These are phyloP conservation scores for Rotaria socialis DNA, from an alignment of 2,888 invertebrate genomes.

Conservation along the genomic window DNA sequence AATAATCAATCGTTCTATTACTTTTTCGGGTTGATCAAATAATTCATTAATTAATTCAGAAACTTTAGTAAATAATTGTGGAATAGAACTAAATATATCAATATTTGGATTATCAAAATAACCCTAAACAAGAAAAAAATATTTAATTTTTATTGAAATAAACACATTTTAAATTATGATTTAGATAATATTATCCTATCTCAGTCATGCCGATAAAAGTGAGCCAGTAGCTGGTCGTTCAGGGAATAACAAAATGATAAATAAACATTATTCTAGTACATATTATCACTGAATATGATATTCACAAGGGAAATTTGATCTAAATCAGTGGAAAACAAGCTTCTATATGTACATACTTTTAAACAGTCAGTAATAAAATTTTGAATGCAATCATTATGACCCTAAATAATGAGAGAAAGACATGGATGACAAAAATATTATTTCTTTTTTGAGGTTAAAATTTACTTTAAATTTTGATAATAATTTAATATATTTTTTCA, in stretches of 20 bases:
- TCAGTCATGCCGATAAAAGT: too few species aligned
- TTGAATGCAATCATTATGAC: slow-evolving; percentile 89
- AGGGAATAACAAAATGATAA: too few species aligned
- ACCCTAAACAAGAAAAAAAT: slow-evolving; percentile 63
- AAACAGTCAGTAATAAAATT: slow-evolving; percentile 94
- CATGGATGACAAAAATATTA: background rate
- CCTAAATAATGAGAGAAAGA: slow-evolving; percentile 58
- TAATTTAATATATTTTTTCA: slow-evolving; percentile 86
- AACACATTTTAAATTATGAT: too few species aligned
- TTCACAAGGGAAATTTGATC: too few species aligned
- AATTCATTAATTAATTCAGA: slow-evolving; percentile 71
- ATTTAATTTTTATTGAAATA: background rate
- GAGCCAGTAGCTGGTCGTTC: too few species aligned
- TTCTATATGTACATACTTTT: slow-evolving; percentile 65
- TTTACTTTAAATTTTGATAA: slow-evolving; percentile 80
- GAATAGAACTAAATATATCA: slow-evolving; percentile 82
- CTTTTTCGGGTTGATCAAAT: slow-evolving; percentile 88
- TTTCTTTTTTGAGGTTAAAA: background rate
- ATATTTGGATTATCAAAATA: slow-evolving; percentile 70
- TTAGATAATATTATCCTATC: too few species aligned
- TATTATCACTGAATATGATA: too few species aligned
- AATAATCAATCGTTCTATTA: slow-evolving; percentile 93
- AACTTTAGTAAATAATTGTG: slow-evolving; percentile 80
- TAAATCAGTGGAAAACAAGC: too few species aligned
- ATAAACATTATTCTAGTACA: too few species aligned